Conservation (phyloP, 2,888 invertebrate genomes). For the Parnassius orleans region DNA sequence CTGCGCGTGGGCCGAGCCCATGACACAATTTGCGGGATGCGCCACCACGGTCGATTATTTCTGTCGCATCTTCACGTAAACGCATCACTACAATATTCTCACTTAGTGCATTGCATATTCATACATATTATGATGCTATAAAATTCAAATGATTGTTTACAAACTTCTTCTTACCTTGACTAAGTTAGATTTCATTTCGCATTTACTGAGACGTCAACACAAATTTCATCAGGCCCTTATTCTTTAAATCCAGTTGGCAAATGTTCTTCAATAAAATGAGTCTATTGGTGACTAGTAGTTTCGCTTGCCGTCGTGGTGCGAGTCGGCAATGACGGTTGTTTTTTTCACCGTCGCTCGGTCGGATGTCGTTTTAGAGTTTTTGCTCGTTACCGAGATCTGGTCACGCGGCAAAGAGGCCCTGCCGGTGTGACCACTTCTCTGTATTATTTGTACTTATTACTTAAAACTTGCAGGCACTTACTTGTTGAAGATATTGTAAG, state of each 20-base stretch:
- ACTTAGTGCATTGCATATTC: background rate
- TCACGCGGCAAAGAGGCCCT: slow-evolving; percentile 66
- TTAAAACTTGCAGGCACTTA: slow-evolving; percentile 17
- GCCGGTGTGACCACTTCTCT: slow-evolving; percentile 48
- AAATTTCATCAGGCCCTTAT: background rate
- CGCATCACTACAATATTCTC: slow-evolving; percentile 19
- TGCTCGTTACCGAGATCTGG: slow-evolving; percentile 70
- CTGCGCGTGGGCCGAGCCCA: slow-evolving; percentile 73
- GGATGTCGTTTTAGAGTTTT: slow-evolving; percentile 66
- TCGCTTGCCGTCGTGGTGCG: slow-evolving; percentile 26
- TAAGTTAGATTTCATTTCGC: background rate
- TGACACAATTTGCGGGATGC: slow-evolving; percentile 74
- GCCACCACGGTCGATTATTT: slow-evolving; percentile 63
- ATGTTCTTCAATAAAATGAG: slow-evolving; percentile 17
- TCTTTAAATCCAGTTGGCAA: slow-evolving; percentile 3
- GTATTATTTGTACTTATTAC: slow-evolving; percentile 28
- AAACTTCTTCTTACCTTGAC: no score
- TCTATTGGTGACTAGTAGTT: slow-evolving; percentile 28
- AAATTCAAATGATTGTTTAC: no score
- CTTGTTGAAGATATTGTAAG: slow-evolving; percentile 13
- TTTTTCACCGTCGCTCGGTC: slow-evolving; percentile 45
- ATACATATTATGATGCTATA: no score
- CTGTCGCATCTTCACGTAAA: slow-evolving; percentile 59
- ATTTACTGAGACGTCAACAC: background rate
- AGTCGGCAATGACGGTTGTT: slow-evolving; percentile 42